Conservation (phyloP, 2,113 vertebrate genomes). For the Speoplatyrhinus poulsoni region DNA sequence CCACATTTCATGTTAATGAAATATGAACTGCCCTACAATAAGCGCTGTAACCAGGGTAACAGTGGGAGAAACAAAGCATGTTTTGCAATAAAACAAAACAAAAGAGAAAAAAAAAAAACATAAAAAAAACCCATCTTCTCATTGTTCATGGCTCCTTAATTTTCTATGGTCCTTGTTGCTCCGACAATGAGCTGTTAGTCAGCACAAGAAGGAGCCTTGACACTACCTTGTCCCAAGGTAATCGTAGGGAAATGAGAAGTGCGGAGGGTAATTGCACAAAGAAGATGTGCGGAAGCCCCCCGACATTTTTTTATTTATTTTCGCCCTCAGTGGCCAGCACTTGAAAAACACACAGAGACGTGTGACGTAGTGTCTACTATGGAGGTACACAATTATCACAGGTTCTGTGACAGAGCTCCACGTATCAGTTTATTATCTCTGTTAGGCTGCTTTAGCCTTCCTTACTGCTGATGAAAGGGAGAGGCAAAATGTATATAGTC, state of each 20-base stretch:
- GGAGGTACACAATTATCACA: not conserved
- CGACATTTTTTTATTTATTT: no score
- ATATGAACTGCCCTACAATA: conserved; percentile 18
- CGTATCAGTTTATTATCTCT: conserved; percentile 6
- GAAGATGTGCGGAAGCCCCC: conserved; percentile 5
- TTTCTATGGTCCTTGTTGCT: conserved; percentile 7
- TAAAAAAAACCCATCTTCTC: conserved; percentile 5
- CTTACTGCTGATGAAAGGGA: conserved; percentile 8
- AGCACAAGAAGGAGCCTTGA: not conserved
- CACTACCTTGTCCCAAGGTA: no score
- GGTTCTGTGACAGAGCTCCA: conserved; percentile 9
- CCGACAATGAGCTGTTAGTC: conserved; percentile 4
- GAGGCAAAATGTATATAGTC: conserved; percentile 5
- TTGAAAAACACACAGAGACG: not conserved
- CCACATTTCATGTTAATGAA: conserved; percentile 16
- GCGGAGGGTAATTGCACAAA: conserved; percentile 45
- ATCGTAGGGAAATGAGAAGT: not conserved
- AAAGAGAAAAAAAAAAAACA: not conserved
- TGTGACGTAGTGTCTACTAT: no score
- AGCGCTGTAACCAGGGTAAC: not conserved
- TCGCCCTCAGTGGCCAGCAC: no score
- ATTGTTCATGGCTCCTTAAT: conserved; percentile 13
- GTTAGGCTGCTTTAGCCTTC: not conserved
- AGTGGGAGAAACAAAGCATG: not conserved
- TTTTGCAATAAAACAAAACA: not conserved